These are phyloP conservation scores for Mactra quadrangularis DNA, from an alignment of 1,140 invertebrate species.

Conservation along the genomic window DNA sequence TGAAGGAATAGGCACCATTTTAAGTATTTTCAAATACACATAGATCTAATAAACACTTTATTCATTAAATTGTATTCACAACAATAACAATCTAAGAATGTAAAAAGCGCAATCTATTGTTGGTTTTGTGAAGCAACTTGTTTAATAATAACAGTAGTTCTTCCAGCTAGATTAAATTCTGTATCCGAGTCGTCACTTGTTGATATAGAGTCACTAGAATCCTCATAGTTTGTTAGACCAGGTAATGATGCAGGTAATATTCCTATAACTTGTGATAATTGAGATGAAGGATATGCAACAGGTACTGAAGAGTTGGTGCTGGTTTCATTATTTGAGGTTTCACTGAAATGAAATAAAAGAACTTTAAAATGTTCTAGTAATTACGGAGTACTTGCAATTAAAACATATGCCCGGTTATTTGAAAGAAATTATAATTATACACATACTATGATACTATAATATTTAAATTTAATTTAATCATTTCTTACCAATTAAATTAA, in stretches of 20 bases:
- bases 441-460: too few relatives aligned
- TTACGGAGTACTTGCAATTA: too few relatives aligned
- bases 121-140: constrained; percentile 18
- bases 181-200: constrained; percentile 59
- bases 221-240: constrained; percentile 54
- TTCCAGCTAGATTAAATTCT: constrained; percentile 27
- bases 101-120: neutral
- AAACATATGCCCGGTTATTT: too few relatives aligned
- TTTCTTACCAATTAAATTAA: too few relatives aligned
- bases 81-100: too few relatives aligned
- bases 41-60: too few relatives aligned
- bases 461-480: too few relatives aligned
- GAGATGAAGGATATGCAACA: neutral
- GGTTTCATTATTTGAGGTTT: neutral
- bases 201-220: constrained; percentile 62
- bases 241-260: constrained; percentile 46
- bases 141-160: constrained; percentile 6
- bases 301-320: neutral
- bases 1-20: too few relatives aligned
- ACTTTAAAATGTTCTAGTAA: too few relatives aligned
- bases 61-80: too few relatives aligned
- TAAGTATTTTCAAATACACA: too few relatives aligned
- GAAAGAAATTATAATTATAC: too few relatives aligned
- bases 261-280: constrained; percentile 58
- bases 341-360: neutral